Percentiles rank a stretch among this genome's conserved stretches.
These are phyloP conservation scores for Mastomys coucha DNA, from an alignment of 2,113 vertebrate genomes.

Conservation along the genomic window DNA sequence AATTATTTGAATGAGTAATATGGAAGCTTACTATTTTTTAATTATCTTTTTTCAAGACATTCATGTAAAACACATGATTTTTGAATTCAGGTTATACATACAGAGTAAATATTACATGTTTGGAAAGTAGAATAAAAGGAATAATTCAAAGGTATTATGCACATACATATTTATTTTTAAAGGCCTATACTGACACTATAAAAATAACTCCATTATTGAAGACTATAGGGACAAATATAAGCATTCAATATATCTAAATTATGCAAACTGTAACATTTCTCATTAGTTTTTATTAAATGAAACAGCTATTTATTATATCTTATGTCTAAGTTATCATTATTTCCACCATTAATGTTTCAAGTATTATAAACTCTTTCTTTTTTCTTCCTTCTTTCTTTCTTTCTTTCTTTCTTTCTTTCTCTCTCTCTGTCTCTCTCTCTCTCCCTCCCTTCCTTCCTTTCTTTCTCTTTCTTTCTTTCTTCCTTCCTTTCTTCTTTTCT, in stretches of 20 bases:
- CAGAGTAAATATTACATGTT: neutral
- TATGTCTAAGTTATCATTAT: conserved; percentile 46
- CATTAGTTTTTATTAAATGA: conserved; percentile 42
- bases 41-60: neutral
- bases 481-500: too few species aligned
- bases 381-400: too few species aligned
- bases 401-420: too few species aligned
- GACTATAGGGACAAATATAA: conserved; percentile 44
- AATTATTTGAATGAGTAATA: conserved; percentile 16
- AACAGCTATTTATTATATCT: conserved; percentile 68
- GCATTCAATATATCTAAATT: conserved; percentile 49
- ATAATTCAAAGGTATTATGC: neutral
- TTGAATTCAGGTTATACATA: neutral
- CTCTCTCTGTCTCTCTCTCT: too few species aligned
- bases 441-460: too few species aligned
- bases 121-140: conserved; percentile 56
- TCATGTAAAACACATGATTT: neutral
- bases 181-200: neutral
- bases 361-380: conserved; percentile 22
- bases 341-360: neutral
- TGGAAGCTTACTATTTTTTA: conserved; percentile 43
- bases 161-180: conserved; percentile 57
- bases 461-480: too few species aligned
- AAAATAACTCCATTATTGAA: conserved; percentile 65
- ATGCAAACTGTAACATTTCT: conserved; percentile 53